phyloP scores from a whole-genome alignment of 2,888 invertebrate genomes.

The Drosophila paranaensis region DNA sequence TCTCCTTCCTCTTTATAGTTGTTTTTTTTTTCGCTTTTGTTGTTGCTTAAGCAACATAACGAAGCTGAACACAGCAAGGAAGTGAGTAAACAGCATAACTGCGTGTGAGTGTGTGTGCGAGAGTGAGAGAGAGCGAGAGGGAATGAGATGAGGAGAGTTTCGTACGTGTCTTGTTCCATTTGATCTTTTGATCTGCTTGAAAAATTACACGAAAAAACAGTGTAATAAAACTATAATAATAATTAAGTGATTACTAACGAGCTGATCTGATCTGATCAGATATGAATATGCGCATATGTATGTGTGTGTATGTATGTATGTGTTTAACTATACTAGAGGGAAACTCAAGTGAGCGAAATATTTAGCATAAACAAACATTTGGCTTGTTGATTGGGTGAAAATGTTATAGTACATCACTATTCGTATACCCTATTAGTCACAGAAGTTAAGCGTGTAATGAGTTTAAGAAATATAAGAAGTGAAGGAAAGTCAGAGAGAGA shows the following conservation, averaged over 20 bases:
- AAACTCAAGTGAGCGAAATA: background rate
- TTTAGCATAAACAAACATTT: background rate
- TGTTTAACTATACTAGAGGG: too few relatives aligned
- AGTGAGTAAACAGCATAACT: conserved; percentile 7
- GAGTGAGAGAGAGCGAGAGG: background rate
- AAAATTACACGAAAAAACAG: background rate
- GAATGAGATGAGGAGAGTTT: background rate
- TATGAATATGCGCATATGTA: background rate
- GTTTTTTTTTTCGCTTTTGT: conserved; percentile 34
- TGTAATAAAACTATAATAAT: conserved; percentile 4
- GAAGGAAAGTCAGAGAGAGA: too few relatives aligned
- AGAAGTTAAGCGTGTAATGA: too few relatives aligned
- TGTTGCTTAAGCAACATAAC: conserved; percentile 42
- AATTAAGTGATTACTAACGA: background rate
- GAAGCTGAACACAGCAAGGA: conserved; percentile 12
- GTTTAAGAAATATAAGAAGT: too few relatives aligned
- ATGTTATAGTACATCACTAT: background rate
- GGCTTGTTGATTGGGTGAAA: background rate
- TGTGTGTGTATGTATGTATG: too few relatives aligned
- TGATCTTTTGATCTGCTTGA: conserved; percentile 7
- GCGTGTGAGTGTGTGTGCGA: too few relatives aligned
- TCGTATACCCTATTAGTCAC: too few relatives aligned
- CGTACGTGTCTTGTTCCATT: background rate
- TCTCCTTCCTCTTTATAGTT: background rate
- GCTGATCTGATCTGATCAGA: conserved; percentile 1